A percentile compares a stretch with the other conserved stretches of the same genome.
phyloP scores from a whole-genome alignment of 1,140 invertebrate genomes.

The Physella acuta region DNA sequence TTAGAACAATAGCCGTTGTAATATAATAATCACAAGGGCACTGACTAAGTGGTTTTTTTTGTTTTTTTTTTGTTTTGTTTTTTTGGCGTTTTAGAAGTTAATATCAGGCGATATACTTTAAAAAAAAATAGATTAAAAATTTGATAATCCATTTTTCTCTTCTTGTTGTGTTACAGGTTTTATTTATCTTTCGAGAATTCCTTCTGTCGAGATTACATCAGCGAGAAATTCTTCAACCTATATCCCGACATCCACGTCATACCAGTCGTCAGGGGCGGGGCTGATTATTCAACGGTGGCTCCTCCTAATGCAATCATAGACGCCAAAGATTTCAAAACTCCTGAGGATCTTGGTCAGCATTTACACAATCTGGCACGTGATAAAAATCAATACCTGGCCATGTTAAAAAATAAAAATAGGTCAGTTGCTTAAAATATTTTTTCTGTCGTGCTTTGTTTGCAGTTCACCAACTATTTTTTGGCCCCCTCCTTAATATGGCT shows the following conservation, averaged over 20 bases:
- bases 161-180: slow-evolving; percentile 75
- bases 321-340: slow-evolving; percentile 89
- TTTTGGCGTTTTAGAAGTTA: too few species aligned
- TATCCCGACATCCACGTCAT: slow-evolving; percentile 51
- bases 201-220: slow-evolving; percentile 55
- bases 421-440: too few species aligned
- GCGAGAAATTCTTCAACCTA: slow-evolving; percentile 53
- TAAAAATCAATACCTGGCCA: slow-evolving; percentile 44
- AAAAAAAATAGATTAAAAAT: too few species aligned
- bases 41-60: too few species aligned
- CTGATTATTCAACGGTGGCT: slow-evolving; percentile 54
- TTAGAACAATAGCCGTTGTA: too few species aligned
- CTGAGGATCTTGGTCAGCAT: slow-evolving; percentile 84
- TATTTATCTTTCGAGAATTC: slow-evolving; percentile 63
- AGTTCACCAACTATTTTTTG: too few species aligned
- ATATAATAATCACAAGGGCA: too few species aligned
- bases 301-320: slow-evolving; percentile 83
- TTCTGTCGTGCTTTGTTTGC: too few species aligned
- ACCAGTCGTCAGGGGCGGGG: slow-evolving; percentile 64
- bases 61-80: too few species aligned
- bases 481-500: neutral
- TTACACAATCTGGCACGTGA: slow-evolving; percentile 66
- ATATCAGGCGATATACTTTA: too few species aligned
- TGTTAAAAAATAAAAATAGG: slow-evolving; percentile 26
- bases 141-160: too few species aligned